A percentile compares a stretch with the other conserved stretches of the same genome.
Evolutionary conservation across 2,113 vertebrate species (phyloP).

Genomic region (Grallaria varia): DNA sequence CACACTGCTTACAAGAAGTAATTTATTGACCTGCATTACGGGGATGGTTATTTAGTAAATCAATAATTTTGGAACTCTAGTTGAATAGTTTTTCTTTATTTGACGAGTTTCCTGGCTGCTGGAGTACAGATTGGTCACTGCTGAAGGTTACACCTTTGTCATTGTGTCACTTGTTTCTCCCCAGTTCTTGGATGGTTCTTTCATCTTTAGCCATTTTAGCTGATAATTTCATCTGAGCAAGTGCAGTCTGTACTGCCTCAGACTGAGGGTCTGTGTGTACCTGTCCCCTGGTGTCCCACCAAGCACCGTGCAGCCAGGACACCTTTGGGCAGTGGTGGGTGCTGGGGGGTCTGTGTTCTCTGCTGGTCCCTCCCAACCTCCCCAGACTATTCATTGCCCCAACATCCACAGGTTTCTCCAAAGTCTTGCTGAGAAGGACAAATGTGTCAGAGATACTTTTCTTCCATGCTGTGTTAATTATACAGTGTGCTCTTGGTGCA

Average conservation of each 20-base stretch:
- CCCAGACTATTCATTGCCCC: not conserved
- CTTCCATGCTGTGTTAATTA: not conserved
- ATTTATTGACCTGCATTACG: not conserved
- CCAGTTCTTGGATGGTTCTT: not conserved
- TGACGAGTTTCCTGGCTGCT: not conserved
- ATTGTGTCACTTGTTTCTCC: not conserved
- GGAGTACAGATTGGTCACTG: not conserved
- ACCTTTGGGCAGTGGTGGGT: not conserved
- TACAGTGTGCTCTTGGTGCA: accelerated
- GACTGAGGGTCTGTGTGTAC: accelerated
- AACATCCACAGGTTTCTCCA: not conserved
- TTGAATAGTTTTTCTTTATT: not conserved
- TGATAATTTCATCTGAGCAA: not conserved
- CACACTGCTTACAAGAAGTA: not conserved
- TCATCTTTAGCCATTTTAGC: not conserved
- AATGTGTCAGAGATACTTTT: not conserved
- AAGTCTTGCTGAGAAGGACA: not conserved
- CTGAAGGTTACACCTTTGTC: not conserved
- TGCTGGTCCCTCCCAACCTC: not conserved
- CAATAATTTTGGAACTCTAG: not conserved
- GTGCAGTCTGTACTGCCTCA: not conserved
- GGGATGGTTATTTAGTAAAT: not conserved
- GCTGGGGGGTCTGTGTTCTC: not conserved
- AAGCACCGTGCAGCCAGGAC: not conserved
- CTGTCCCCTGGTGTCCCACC: not conserved